phyloP scores from a whole-genome alignment of 1,140 invertebrate genomes.

The Periplaneta americana region DNA sequence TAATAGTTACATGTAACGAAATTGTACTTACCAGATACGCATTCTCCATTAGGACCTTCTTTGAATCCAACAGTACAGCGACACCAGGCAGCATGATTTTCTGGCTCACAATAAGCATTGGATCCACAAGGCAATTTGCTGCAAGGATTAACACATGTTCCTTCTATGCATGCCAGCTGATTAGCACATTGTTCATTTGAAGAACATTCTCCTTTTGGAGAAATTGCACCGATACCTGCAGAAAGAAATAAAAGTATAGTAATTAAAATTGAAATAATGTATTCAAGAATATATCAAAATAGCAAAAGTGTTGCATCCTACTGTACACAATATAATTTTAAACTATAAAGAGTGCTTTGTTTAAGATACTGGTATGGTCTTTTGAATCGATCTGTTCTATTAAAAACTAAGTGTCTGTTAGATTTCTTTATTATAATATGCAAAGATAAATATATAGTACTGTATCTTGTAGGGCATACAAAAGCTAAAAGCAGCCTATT shows the following conservation, averaged over 20 bases:
- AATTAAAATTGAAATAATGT: no score
- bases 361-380: no score
- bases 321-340: no score
- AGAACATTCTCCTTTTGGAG: constrained; percentile 48
- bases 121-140: constrained; percentile 65
- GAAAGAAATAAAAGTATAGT: background rate
- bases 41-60: constrained; percentile 68
- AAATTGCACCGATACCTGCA: constrained; percentile 19
- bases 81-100: constrained; percentile 84
- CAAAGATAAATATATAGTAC: no score
- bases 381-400: no score
- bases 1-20: background rate
- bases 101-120: constrained; percentile 81
- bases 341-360: no score
- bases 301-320: no score
- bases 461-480: no score
- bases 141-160: constrained; percentile 77
- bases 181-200: constrained; percentile 72
- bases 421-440: no score
- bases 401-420: no score
- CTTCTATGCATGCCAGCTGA: constrained; percentile 68
- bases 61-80: constrained; percentile 75
- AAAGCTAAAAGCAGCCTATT: no score
- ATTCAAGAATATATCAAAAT: no score
- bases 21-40: constrained; percentile 62